These are phyloP conservation scores for Macrosteles quadrilineatus DNA, from an alignment of 1,140 invertebrate genomes.

Conservation along the genomic window DNA sequence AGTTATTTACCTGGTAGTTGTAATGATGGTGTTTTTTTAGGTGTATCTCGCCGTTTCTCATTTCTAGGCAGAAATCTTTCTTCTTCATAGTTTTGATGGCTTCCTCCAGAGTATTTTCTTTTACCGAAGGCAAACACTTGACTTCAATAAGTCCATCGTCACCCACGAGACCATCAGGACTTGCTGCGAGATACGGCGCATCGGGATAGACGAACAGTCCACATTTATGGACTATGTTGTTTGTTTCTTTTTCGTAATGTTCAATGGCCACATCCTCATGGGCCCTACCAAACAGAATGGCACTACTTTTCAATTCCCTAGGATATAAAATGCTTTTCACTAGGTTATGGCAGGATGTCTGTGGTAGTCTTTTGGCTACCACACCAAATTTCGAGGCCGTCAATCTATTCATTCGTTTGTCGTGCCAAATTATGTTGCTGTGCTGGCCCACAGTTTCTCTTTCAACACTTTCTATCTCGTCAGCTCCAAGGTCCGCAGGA, in stretches of 20 bases:
- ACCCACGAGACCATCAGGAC: conserved; percentile 43
- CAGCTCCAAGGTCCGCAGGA: background rate
- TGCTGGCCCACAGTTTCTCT: background rate
- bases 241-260: background rate
- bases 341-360: background rate
- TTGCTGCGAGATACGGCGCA: conserved; percentile 37
- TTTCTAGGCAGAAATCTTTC: background rate
- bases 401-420: background rate
- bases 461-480: background rate
- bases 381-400: background rate
- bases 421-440: background rate
- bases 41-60: background rate
- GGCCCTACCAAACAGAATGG: background rate
- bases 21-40: conserved; percentile 33
- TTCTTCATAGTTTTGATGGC: background rate
- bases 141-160: conserved; percentile 41
- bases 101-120: background rate
- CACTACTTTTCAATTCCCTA: background rate
- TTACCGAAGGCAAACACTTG: conserved; percentile 28
- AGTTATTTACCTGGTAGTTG: conserved; percentile 34
- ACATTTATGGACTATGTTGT: background rate
- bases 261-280: background rate
- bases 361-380: background rate
- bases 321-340: background rate
- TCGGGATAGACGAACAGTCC: conserved; percentile 22